Percentiles rank a stretch among this genome's conserved stretches.
Evolutionary conservation across 30 jellyfish, hydroid and myxozoan genomes (phyloP).

Genomic region (Hydractinia echinata): DNA sequence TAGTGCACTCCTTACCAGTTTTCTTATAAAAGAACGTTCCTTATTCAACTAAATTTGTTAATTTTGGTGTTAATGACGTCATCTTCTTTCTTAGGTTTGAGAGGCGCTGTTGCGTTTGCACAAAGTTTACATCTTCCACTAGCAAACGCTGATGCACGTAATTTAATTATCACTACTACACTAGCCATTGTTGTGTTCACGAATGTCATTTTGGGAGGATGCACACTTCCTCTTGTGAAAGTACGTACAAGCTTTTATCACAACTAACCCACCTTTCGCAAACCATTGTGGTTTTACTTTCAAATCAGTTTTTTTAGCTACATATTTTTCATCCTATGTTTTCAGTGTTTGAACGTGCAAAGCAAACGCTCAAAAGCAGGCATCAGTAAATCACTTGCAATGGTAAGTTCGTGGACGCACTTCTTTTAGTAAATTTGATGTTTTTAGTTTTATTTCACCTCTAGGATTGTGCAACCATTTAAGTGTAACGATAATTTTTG

Average conservation of each 20-base stretch:
- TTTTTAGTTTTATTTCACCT: neutral
- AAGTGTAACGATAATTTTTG: neutral
- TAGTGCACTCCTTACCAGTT: too few relatives aligned
- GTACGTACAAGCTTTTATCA: slow-evolving; percentile 23
- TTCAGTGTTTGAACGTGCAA: slow-evolving; percentile 78
- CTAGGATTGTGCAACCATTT: too few relatives aligned
- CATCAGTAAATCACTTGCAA: slow-evolving; percentile 74
- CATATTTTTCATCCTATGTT: neutral
- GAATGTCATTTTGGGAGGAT: slow-evolving; percentile 74
- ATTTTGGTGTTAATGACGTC: too few relatives aligned
- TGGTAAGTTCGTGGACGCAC: slow-evolving; percentile 40
- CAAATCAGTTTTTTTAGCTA: too few relatives aligned
- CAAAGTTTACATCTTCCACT: slow-evolving; percentile 89
- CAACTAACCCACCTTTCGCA: too few relatives aligned
- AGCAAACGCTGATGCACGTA: slow-evolving; percentile 56
- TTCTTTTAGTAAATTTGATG: neutral
- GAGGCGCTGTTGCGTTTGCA: slow-evolving; percentile 98
- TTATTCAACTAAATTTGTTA: too few relatives aligned
- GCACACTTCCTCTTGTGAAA: slow-evolving; percentile 80
- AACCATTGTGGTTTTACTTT: too few relatives aligned
- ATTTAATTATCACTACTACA: slow-evolving; percentile 80
- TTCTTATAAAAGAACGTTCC: too few relatives aligned
- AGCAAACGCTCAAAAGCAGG: slow-evolving; percentile 44
- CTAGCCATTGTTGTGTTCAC: slow-evolving; percentile 86
- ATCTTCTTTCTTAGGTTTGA: slow-evolving; percentile 43